phyloP scores from a whole-genome alignment of 2,797 vertebrate species.

The Chelon labrosus region DNA sequence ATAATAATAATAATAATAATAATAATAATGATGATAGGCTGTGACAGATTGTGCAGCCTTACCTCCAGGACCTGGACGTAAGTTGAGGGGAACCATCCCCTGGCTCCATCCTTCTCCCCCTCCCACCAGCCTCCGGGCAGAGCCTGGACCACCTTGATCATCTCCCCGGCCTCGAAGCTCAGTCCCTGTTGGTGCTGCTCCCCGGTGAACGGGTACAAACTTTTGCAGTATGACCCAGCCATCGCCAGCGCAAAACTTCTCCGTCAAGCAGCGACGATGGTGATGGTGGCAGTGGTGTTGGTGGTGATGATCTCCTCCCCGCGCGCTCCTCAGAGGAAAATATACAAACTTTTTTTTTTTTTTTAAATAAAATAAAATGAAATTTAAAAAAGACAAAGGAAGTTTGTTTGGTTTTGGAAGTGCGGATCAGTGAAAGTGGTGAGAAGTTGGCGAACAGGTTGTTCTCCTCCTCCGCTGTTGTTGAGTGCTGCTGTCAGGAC shows the following conservation, averaged over 20 bases:
- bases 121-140: slow-evolving; percentile 97
- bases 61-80: slow-evolving; percentile 97
- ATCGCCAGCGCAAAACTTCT: slow-evolving; percentile 80
- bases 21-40: no score
- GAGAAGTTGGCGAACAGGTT: slow-evolving; percentile 53
- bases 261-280: neutral
- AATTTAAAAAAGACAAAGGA: no score
- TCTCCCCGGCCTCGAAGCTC: slow-evolving; percentile 91
- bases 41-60: slow-evolving; percentile 39
- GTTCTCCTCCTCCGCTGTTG: slow-evolving; percentile 13
- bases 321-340: neutral
- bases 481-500: slow-evolving; percentile 29
- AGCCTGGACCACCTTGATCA: slow-evolving; percentile 90
- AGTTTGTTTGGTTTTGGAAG: no score
- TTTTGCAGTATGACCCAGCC: slow-evolving; percentile 90
- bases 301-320: neutral
- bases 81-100: slow-evolving; percentile 96
- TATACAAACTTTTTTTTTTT: no score
- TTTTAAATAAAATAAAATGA: neutral
- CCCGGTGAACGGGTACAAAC: slow-evolving; percentile 93
- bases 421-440: neutral
- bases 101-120: slow-evolving; percentile 92
- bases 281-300: neutral
- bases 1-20: no score
- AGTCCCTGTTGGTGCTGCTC: slow-evolving; percentile 94